Percentiles rank a stretch among this genome's conserved stretches.
Evolutionary conservation across 1,140 invertebrate genomes (phyloP).

Genomic region (Eupeodes corollae): DNA sequence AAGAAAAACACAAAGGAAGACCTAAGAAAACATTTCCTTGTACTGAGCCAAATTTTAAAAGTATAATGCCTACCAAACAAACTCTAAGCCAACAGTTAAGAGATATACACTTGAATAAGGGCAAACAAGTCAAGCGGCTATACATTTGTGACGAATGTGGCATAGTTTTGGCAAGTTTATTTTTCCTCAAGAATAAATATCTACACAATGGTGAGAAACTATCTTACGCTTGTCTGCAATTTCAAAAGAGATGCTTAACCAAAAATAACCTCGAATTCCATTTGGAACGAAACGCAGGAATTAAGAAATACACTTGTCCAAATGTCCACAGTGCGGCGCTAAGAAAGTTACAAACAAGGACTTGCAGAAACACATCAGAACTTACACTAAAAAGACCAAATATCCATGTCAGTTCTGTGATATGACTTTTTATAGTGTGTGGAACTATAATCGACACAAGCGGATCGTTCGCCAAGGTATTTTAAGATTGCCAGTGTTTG

Average conservation of each 20-base stretch:
- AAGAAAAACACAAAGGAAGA: slow-evolving; percentile 27
- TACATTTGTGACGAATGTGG: slow-evolving; percentile 31
- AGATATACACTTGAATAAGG: slow-evolving; percentile 27
- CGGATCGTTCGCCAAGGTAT: slow-evolving; percentile 34
- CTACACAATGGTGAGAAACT: slow-evolving; percentile 44
- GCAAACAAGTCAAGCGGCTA: slow-evolving; percentile 22
- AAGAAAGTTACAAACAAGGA: slow-evolving; percentile 32
- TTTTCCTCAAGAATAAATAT: slow-evolving; percentile 40
- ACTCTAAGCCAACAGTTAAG: slow-evolving; percentile 32
- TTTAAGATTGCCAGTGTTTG: slow-evolving; percentile 30
- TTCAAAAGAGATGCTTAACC: slow-evolving; percentile 37
- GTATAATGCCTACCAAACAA: slow-evolving; percentile 26
- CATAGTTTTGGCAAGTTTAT: slow-evolving; percentile 30
- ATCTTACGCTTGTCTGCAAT: slow-evolving; percentile 45
- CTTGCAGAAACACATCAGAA: slow-evolving; percentile 34
- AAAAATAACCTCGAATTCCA: slow-evolving; percentile 30
- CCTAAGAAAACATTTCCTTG: slow-evolving; percentile 22
- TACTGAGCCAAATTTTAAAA: slow-evolving; percentile 25
- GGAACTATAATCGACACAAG: slow-evolving; percentile 31
- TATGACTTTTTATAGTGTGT: slow-evolving; percentile 30
- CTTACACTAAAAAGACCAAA: slow-evolving; percentile 31
- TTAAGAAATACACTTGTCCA: too few species aligned
- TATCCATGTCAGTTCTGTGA: slow-evolving; percentile 32
- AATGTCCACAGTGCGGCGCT: slow-evolving; percentile 32
- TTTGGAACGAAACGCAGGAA: slow-evolving; percentile 31